These are phyloP conservation scores for Heliothis subflexa DNA, from an alignment of 1,140 invertebrate species.

Conservation along the genomic window DNA sequence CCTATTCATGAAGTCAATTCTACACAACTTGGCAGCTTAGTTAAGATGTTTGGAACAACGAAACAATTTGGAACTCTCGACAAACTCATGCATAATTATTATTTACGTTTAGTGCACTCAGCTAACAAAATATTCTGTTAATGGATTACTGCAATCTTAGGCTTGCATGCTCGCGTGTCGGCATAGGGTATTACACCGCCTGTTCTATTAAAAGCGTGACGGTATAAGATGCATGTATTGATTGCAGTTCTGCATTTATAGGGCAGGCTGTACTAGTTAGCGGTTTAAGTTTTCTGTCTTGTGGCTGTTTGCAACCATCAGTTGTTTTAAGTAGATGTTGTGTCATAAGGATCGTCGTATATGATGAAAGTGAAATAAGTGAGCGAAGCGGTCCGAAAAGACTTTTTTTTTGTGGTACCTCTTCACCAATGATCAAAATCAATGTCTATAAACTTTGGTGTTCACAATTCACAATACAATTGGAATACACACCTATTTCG, in stretches of 20 bases:
- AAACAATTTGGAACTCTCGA: slow-evolving; percentile 39
- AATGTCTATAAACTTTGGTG: not conserved
- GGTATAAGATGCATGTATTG: slow-evolving; percentile 17
- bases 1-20: too few species aligned
- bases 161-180: slow-evolving; percentile 21
- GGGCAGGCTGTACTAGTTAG: not conserved
- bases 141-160: slow-evolving; percentile 16
- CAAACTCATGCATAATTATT: slow-evolving; percentile 41
- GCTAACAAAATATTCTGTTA: slow-evolving; percentile 30
- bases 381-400: too few species aligned
- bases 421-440: too few species aligned
- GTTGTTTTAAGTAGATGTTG: too few species aligned
- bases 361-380: too few species aligned
- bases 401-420: too few species aligned
- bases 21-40: not conserved
- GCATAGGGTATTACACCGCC: not conserved
- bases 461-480: not conserved
- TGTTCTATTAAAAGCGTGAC: slow-evolving; percentile 19
- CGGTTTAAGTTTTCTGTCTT: not conserved
- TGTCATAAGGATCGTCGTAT: too few species aligned
- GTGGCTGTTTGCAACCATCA: not conserved
- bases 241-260: not conserved
- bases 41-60: slow-evolving; percentile 39
- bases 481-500: slow-evolving; percentile 13
- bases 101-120: slow-evolving; percentile 31